Base-by-base conservation (phyloP, 2,888 invertebrate genomes). In the Amphipyra berbera region DNA sequence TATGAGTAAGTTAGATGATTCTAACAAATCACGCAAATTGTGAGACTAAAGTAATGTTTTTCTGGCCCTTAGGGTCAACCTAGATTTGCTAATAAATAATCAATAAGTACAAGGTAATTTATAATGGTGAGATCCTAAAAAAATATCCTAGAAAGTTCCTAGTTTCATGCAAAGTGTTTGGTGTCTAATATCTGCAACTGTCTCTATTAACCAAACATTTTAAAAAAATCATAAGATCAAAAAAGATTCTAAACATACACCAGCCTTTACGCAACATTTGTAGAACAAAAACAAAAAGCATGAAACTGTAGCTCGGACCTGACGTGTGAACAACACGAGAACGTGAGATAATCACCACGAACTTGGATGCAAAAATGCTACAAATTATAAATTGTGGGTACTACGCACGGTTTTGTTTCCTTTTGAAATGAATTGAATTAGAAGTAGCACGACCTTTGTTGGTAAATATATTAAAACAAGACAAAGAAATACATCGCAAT, bases 321-420 rank as follows among this genome's bases (percentile, higher is more conserved):
- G 65, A 71, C 61, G 68, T 71, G 68, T 74, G 71, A 73, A 76
- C 68, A 70, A 49, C 67, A 57, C 74, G 58, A 62, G 57, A 65
- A 74, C 62, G 68, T 59, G 78, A 77, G 74, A 77, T 76, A 77
- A 77, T 71, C 68, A 56, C 56, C n/a, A 48, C 44, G 52, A 44
- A 65, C 54, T 50, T 46, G 65, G 30, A 75, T 68, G 73, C 76
- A 73, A 72, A 73, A 76, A 65, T 72, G 64, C 62, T 44, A 45
- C 47, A 54, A 67, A 57, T 66, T 58, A 54, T 55, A 54, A 47
- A 61, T 13, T 38, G 45, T 46, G 6, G 27, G 27, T 14, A 30
- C 6, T 4, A 46, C 41, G 41, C 50, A 52, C 50, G 50, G 13
- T 52, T 52, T 10, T 21, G n/a, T 27, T 44, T 37, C n/a, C 12